Conservation (phyloP, 2,797 vertebrate genomes). For the Xiphophorus birchmanni region DNA sequence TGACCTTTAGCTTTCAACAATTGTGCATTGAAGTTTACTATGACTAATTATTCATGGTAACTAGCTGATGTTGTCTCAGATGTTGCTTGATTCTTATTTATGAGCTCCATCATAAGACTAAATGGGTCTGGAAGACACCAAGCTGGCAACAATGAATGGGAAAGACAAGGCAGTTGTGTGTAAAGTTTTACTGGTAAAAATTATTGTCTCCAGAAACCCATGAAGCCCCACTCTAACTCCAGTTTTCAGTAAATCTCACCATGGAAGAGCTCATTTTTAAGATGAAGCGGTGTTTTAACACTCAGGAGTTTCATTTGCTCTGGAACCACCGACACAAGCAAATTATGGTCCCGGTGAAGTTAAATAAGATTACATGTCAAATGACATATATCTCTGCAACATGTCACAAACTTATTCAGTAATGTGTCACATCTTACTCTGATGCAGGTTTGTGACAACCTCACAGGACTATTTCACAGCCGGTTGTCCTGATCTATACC, state of each 20-base stretch:
- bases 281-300: slow-evolving; percentile 25
- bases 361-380: slow-evolving; percentile 50
- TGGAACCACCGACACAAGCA: slow-evolving; percentile 24
- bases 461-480: slow-evolving; percentile 35
- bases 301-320: slow-evolving; percentile 33
- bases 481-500: slow-evolving; percentile 29
- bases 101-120: not conserved
- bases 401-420: slow-evolving; percentile 27
- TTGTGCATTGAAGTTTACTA: no score
- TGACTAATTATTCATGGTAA: not conserved
- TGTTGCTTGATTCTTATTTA: not conserved
- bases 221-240: not conserved
- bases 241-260: slow-evolving; percentile 17
- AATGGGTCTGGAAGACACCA: not conserved
- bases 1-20: not conserved
- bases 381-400: slow-evolving; percentile 38
- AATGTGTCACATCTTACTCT: slow-evolving; percentile 33
- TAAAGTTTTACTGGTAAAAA: not conserved
- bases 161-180: not conserved
- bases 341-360: slow-evolving; percentile 28
- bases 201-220: slow-evolving; percentile 3
- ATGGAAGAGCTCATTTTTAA: slow-evolving; percentile 14
- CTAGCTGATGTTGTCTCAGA: not conserved
- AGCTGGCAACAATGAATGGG: not conserved
- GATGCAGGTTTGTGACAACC: slow-evolving; percentile 39